A percentile compares a stretch with the other conserved stretches of the same genome.
phyloP scores from a whole-genome alignment of 2,113 vertebrate genomes.

The Otis tarda region DNA sequence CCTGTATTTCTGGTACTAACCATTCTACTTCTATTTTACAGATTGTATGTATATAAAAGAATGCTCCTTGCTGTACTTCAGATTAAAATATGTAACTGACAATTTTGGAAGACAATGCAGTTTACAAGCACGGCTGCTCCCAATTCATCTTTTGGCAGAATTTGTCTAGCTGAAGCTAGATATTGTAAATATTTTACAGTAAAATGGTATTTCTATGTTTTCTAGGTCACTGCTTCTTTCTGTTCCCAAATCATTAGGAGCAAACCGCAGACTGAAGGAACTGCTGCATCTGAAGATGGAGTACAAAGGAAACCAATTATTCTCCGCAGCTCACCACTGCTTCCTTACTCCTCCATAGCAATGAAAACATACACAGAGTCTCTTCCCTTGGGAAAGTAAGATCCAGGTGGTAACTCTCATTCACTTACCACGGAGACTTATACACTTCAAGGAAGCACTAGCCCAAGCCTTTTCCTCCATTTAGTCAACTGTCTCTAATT shows the following conservation, averaged over 20 bases:
- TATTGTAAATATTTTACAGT: constrained; percentile 50
- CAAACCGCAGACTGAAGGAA: background rate
- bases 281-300: background rate
- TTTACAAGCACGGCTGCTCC: background rate
- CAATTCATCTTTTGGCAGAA: background rate
- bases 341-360: background rate
- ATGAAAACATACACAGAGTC: background rate
- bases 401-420: background rate
- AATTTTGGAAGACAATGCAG: background rate
- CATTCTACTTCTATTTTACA: background rate
- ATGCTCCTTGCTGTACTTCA: background rate
- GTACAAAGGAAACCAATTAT: background rate
- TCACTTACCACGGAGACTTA: background rate
- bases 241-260: background rate
- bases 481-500: background rate
- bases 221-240: constrained; percentile 54
- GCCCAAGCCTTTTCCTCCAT: background rate
- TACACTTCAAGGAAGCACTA: background rate
- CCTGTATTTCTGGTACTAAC: background rate
- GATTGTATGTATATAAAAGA: background rate
- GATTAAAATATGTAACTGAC: background rate
- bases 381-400: background rate
- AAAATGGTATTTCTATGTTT: constrained; percentile 17
- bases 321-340: background rate
- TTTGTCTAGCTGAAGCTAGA: background rate